Evolutionary conservation across 1,140 invertebrate genomes (phyloP), one percentile per base, ranked within the genome.

Genomic region (Drosophila nannoptera): DNA sequence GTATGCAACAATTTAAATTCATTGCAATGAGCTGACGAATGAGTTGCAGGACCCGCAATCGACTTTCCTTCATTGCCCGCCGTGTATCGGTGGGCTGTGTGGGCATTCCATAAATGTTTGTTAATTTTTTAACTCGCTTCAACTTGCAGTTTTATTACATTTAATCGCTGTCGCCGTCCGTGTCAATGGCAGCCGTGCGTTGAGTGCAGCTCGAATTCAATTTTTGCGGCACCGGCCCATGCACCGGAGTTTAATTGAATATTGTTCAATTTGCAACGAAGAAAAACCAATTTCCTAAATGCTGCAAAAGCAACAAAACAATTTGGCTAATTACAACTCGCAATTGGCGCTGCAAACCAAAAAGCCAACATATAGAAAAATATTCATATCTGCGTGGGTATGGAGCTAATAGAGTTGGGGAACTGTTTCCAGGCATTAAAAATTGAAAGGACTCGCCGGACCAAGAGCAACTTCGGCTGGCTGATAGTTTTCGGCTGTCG

Each of bases 1-100:
- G 62, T 86, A 86, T 86, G 81, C 77, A 87, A 81, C 74, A 81
- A 86, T 86, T 86, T 81, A 86, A 86, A 86, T 86, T 81, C 81
- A 86, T 86, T 78, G 82, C 77, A 81, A 81, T 81, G 84, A 81
- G 81, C 70, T 80, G 61, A 60, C 56, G 64, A 77, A 73, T 49
- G 54, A 22, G 22, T 60, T 70, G 75, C 68, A 81, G 67, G n/a
- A 16, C 36, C 36, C 38, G 43, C 67, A 69, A 69, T 64, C 61
- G 65, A 46, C 29, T 46, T 53, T 45, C 55, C 32, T 59, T 46
- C 54, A 49, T 68, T 49, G 61, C 40, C 38, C 35, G 7, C 11
- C 4, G 40, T n/a, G 5, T 43, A 9, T n/a, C 5, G n/a, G 40
- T n/a, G 11, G n/a, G 38, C n/a, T 42, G 40, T 14, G 12, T 14